phyloP scores from a whole-genome alignment of 2,888 invertebrate genomes.

The Ophioninae sp. region DNA sequence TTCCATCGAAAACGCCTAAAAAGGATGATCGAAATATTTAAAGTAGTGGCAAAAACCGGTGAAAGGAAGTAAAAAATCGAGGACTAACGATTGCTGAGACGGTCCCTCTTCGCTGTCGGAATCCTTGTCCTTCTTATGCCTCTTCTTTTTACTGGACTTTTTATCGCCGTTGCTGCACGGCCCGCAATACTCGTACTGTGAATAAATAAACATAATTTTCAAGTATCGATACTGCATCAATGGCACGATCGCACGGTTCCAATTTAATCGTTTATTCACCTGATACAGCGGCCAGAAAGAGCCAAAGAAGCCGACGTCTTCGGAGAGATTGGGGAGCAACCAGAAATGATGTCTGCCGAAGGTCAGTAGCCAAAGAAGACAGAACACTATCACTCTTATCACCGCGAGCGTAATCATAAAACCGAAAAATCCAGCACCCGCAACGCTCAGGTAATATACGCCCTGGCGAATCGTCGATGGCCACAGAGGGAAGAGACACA shows the following conservation, averaged over 20 bases:
- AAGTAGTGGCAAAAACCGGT: no score
- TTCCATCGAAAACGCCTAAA: no score
- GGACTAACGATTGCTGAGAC: constrained; percentile 76
- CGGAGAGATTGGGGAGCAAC: constrained; percentile 99
- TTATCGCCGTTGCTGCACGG: constrained; percentile 82
- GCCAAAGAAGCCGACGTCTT: constrained; percentile 99
- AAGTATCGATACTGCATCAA: neutral
- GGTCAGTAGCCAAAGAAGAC: constrained; percentile 93
- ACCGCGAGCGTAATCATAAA: constrained; percentile 95
- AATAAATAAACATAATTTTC: constrained; percentile 17
- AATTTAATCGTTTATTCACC: constrained; percentile 83
- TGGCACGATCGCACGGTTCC: neutral
- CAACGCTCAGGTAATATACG: constrained; percentile 98
- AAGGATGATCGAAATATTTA: no score
- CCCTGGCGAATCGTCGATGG: constrained; percentile 95
- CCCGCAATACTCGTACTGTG: constrained; percentile 91
- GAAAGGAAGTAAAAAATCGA: neutral
- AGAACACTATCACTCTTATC: constrained; percentile 95
- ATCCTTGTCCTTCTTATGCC: constrained; percentile 90
- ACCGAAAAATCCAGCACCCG: constrained; percentile 96
- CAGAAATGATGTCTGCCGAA: constrained; percentile 96
- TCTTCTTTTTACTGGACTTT: constrained; percentile 86
- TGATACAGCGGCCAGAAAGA: constrained; percentile 99
- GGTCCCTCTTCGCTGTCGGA: constrained; percentile 88
- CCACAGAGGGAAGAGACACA: constrained; percentile 99